A percentile compares a stretch with the other conserved stretches of the same genome.
These are phyloP conservation scores for Ptilorrhoa leucosticta DNA, from an alignment of 2,113 vertebrate genomes.

Conservation along the genomic window DNA sequence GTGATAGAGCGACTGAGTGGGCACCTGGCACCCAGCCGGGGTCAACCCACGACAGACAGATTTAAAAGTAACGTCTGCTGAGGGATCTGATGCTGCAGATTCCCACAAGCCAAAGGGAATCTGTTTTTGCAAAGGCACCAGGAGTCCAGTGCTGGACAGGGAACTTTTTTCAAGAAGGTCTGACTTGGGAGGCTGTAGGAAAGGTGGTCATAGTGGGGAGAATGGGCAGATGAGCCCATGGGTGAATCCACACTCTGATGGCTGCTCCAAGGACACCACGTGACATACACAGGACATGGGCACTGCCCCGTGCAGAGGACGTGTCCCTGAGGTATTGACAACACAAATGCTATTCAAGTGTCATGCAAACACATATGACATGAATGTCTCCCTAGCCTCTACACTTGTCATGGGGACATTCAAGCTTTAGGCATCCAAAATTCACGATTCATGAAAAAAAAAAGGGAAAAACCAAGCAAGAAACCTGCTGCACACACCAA, in stretches of 20 bases:
- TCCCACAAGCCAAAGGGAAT: background rate
- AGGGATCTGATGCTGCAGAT: background rate
- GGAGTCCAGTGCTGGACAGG: background rate
- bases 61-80: rapidly evolving
- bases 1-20: too few relatives aligned
- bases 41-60: too few relatives aligned
- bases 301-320: rapidly evolving
- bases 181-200: background rate
- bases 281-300: rapidly evolving
- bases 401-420: background rate
- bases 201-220: background rate
- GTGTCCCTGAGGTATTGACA: background rate
- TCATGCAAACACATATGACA: background rate
- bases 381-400: background rate
- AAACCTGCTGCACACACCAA: background rate
- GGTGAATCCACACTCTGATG: rapidly evolving
- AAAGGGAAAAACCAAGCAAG: background rate
- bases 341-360: background rate
- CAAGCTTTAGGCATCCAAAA: background rate
- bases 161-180: background rate
- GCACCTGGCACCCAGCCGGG: too few relatives aligned
- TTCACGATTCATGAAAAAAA: background rate
- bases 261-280: background rate
- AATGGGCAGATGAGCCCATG: background rate
- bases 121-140: background rate